Evolutionary conservation across 92 coral and sea anemone genomes (phyloP), one percentile per base, ranked within the genome.

Genomic region (Meandrina meandrites): DNA sequence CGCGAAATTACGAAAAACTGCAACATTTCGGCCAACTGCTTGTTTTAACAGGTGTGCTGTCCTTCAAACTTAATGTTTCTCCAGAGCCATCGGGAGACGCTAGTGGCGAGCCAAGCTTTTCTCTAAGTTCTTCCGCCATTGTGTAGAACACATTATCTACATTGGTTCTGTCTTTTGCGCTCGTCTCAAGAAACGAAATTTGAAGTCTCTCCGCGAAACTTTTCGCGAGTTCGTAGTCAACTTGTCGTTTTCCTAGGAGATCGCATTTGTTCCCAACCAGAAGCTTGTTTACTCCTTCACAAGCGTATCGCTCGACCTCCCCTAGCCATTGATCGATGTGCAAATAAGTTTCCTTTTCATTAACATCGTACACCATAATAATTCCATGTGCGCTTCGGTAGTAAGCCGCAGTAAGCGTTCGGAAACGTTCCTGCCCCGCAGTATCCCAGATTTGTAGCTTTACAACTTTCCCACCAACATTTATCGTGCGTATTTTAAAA

Each of bases 381-480:
- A 97, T 96, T 1, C 99, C 99, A 67, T 97, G 99, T 22, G 99
- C 99, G 84, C 99, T 97, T 16, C 99, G 93, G 62, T 97, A 97
- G 79, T 97, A 97, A 14, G 99, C 99, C 22, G 99, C 95, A 4
- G 99, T 97, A 7, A 97, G 92, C 16, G 99, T 97, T 64, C 95
- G 91, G 80, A 97, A 97, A 10, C 99, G 93, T 71, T 97, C 99
- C 76, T 97, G 99, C 0, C 99, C 99, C 0, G 99, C 99, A 16
- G 98, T 97, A 67, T 97, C 99, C 99, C 99, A 97, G 19, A 97
- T 97, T 50, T 97, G 99, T 10, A 95, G 89, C 60, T 97, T 97
- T 8, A 97, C 92, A 16, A 89, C 86, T 81, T 97, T 97, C 0
- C 94, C 98, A 11, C 89, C 94, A 54, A 97, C 93, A 31, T 67